Evolutionary conservation across 2,113 vertebrate genomes (phyloP).

Genomic region (Tetrao urogallus): DNA sequence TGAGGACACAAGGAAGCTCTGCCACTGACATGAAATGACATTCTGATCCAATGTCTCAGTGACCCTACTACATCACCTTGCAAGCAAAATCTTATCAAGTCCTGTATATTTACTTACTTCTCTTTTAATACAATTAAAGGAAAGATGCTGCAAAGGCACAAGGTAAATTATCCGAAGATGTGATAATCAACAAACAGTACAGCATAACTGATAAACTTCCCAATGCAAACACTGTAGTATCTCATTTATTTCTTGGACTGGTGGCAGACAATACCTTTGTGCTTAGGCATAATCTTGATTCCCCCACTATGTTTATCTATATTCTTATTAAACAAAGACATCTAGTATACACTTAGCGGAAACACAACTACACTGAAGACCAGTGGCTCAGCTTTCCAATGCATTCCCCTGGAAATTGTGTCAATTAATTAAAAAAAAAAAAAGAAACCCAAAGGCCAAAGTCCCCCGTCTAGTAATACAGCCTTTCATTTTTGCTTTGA

Average conservation of each 20-base stretch:
- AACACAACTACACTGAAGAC: neutral
- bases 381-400: neutral
- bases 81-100: neutral
- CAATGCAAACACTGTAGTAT: neutral
- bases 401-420: neutral
- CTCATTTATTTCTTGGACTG: neutral
- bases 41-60: neutral
- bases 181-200: neutral
- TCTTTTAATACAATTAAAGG: neutral
- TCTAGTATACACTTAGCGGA: neutral
- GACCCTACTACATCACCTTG: neutral
- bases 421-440: neutral
- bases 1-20: neutral
- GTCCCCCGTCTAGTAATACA: neutral
- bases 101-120: neutral
- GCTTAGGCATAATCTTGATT: neutral
- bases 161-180: neutral
- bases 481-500: neutral
- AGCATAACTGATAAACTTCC: neutral
- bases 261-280: neutral
- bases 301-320: neutral
- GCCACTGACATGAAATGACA: neutral
- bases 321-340: neutral
- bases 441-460: neutral
- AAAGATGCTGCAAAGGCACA: neutral